Percentiles rank a stretch among this genome's conserved stretches.
Evolutionary conservation across 2,888 invertebrate genomes (phyloP).

Genomic region (Coenonympha arcania): DNA sequence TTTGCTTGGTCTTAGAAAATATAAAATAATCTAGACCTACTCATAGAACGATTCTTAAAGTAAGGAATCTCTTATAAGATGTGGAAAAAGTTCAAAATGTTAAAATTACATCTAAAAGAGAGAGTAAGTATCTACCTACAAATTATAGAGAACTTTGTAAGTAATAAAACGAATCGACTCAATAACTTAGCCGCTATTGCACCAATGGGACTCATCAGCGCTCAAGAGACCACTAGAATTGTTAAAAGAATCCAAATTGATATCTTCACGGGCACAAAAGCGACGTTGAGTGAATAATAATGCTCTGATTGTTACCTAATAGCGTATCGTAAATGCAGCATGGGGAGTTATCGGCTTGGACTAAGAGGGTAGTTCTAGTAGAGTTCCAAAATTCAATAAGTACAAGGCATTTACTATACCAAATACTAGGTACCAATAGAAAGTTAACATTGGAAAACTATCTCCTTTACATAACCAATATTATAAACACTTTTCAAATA

Average conservation of each 20-base stretch:
- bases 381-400: neutral
- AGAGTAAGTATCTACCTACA: too few species aligned
- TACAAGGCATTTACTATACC: neutral
- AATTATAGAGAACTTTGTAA: slow-evolving; percentile 4
- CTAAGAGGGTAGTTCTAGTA: slow-evolving; percentile 10
- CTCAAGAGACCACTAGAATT: slow-evolving; percentile 21
- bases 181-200: slow-evolving; percentile 8
- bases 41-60: too few species aligned
- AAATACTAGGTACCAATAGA: too few species aligned
- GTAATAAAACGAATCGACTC: slow-evolving; percentile 3
- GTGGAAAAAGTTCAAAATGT: neutral
- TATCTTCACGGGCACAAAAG: slow-evolving; percentile 63
- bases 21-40: too few species aligned
- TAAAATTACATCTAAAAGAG: slow-evolving; percentile 1
- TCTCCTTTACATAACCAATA: too few species aligned
- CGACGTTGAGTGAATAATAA: slow-evolving; percentile 63
- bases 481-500: too few species aligned
- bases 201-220: slow-evolving; percentile 18
- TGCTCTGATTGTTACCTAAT: slow-evolving; percentile 47
- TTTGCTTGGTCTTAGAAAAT: too few species aligned
- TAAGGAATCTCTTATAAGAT: neutral
- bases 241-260: slow-evolving; percentile 56
- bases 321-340: slow-evolving; percentile 58
- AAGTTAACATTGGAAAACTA: too few species aligned
- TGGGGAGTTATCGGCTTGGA: slow-evolving; percentile 51